Conservation (phyloP, 2,113 vertebrate species). For the Hiodon tergisus region DNA sequence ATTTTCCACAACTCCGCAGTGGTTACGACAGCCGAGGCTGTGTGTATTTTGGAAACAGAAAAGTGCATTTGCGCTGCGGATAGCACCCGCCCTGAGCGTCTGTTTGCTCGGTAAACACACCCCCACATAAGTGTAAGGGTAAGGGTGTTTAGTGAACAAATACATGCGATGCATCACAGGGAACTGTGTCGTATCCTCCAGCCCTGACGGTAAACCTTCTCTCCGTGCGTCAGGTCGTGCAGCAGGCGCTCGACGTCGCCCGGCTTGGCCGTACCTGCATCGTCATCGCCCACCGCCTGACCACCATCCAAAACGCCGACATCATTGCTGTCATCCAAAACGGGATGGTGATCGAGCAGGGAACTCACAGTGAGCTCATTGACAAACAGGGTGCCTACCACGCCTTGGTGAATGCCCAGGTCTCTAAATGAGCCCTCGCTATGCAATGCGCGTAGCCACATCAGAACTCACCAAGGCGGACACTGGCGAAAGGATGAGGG, state of each 20-base stretch:
- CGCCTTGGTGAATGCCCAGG: slow-evolving; percentile 66
- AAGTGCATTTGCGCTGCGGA: too few species aligned
- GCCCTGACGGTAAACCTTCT: neutral
- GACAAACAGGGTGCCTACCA: slow-evolving; percentile 64
- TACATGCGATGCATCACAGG: neutral
- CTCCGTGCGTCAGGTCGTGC: slow-evolving; percentile 56
- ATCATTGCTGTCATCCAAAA: slow-evolving; percentile 63
- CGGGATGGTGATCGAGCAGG: slow-evolving; percentile 59
- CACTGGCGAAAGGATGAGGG: too few species aligned
- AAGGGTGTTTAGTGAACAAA: too few species aligned
- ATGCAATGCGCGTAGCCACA: too few species aligned
- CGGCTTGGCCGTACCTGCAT: slow-evolving; percentile 69
- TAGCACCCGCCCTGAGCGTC: too few species aligned
- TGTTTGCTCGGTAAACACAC: too few species aligned
- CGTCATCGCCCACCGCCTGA: slow-evolving; percentile 69
- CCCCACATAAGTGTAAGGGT: too few species aligned
- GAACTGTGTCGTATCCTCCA: neutral
- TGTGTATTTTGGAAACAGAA: too few species aligned
- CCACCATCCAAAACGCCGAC: slow-evolving; percentile 72
- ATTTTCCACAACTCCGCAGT: neutral
- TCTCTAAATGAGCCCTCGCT: slow-evolving; percentile 23
- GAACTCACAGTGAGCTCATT: slow-evolving; percentile 72
- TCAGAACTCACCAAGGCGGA: too few species aligned
- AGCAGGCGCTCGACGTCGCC: slow-evolving; percentile 70
- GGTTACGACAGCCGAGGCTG: too few species aligned